Evolutionary conservation across 2,888 invertebrate species (phyloP).

Genomic region (Acleris emargana): DNA sequence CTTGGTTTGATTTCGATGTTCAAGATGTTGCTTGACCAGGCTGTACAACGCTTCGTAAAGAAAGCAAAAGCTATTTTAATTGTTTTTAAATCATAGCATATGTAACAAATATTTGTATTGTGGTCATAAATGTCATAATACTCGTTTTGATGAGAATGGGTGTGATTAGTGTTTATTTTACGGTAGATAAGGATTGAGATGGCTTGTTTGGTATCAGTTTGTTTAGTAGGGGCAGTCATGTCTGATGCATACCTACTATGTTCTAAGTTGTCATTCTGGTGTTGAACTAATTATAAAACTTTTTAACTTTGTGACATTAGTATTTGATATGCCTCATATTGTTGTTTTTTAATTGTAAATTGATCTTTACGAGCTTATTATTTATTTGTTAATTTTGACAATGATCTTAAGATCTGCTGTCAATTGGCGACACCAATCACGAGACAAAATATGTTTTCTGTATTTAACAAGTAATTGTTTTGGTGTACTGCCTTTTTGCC

Average conservation of each 20-base stretch:
- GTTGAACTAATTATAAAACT: too few species aligned
- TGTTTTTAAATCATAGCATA: constrained; percentile 5
- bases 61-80: constrained; percentile 8
- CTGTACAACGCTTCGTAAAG: constrained; percentile 31
- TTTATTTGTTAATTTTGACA: too few species aligned
- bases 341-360: too few species aligned
- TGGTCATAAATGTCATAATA: too few species aligned
- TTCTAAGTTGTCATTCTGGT: too few species aligned
- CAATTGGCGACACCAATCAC: constrained; percentile 38
- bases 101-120: too few species aligned
- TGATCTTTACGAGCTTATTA: too few species aligned
- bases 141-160: background rate
- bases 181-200: constrained; percentile 27
- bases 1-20: constrained; percentile 74
- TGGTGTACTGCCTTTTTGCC: too few species aligned
- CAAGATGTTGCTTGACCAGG: constrained; percentile 41
- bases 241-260: background rate
- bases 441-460: constrained; percentile 43
- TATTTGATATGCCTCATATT: too few species aligned
- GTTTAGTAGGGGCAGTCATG: constrained; percentile 35
- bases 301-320: too few species aligned
- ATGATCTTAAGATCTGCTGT: too few species aligned
- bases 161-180: constrained; percentile 19
- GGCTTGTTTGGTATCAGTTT: constrained; percentile 36
- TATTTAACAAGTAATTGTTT: constrained; percentile 52